A percentile compares a stretch with the other conserved stretches of the same genome.
phyloP scores from a whole-genome alignment of 1,140 invertebrate species.

The Rhynchophorus ferrugineus region DNA sequence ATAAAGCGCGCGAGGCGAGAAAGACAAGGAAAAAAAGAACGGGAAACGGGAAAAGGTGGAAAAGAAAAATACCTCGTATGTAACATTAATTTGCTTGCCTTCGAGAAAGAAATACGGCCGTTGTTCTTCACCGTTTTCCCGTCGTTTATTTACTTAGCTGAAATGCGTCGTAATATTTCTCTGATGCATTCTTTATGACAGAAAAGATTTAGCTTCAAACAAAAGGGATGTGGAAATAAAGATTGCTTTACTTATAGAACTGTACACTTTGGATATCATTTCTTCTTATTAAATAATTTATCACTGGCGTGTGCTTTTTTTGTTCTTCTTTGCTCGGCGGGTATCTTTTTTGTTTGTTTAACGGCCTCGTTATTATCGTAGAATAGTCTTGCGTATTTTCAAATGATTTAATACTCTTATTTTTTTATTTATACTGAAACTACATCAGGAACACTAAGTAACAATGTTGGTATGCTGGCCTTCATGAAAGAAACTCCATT shows the following conservation, averaged over 20 bases:
- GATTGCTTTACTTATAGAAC: slow-evolving; percentile 21
- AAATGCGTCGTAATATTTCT: slow-evolving; percentile 27
- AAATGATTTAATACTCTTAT: no score
- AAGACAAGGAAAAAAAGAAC: background rate
- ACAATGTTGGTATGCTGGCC: no score
- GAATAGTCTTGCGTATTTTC: no score
- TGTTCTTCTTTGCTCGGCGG: no score
- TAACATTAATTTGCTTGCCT: slow-evolving; percentile 26
- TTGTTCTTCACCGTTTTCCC: slow-evolving; percentile 24
- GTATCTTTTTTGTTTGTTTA: no score
- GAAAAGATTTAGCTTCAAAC: slow-evolving; percentile 20
- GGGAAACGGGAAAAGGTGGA: background rate
- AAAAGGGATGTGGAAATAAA: slow-evolving; percentile 16
- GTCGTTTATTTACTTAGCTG: slow-evolving; percentile 26
- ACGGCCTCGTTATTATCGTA: no score
- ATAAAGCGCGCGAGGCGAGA: no score
- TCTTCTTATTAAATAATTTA: background rate
- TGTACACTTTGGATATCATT: slow-evolving; percentile 17
- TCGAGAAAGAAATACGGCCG: slow-evolving; percentile 27
- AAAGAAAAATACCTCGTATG: slow-evolving; percentile 20
- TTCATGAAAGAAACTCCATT: no score
- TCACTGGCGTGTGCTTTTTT: background rate
- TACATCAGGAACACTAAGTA: no score
- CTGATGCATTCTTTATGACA: slow-evolving; percentile 29
- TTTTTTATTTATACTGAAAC: no score